Evolutionary conservation across 2,888 invertebrate genomes (phyloP).

Genomic region (Cordilura impudica): DNA sequence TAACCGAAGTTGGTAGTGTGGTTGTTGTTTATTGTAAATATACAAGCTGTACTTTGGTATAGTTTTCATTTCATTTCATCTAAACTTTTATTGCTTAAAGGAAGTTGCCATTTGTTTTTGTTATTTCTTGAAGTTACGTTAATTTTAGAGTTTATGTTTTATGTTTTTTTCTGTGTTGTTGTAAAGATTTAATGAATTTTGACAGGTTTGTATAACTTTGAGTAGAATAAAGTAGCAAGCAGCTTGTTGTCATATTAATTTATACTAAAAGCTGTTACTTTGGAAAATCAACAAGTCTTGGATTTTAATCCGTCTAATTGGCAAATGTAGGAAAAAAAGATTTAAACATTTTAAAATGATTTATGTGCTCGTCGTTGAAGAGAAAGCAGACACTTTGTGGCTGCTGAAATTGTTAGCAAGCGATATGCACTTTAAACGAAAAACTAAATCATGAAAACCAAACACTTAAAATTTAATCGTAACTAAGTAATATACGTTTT

Average conservation of each 20-base stretch:
- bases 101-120: background rate
- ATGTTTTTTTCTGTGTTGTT: too few species aligned
- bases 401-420: too few species aligned
- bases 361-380: too few species aligned
- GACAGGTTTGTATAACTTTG: constrained; percentile 58
- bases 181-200: constrained; percentile 53
- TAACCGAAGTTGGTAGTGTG: too few species aligned
- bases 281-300: constrained; percentile 43
- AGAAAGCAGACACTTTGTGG: too few species aligned
- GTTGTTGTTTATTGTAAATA: too few species aligned
- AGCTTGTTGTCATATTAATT: constrained; percentile 31
- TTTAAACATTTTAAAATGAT: background rate
- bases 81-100: background rate
- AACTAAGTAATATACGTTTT: too few species aligned
- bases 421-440: too few species aligned
- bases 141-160: background rate
- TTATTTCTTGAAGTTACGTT: background rate
- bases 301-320: constrained; percentile 52
- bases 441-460: too few species aligned
- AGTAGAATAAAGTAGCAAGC: constrained; percentile 43
- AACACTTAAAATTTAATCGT: too few species aligned
- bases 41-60: background rate
- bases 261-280: background rate
- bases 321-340: constrained; percentile 5
- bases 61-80: background rate